These are phyloP conservation scores for Cryptoprocta ferox DNA, from an alignment of 2,797 vertebrate genomes.

Conservation along the genomic window DNA sequence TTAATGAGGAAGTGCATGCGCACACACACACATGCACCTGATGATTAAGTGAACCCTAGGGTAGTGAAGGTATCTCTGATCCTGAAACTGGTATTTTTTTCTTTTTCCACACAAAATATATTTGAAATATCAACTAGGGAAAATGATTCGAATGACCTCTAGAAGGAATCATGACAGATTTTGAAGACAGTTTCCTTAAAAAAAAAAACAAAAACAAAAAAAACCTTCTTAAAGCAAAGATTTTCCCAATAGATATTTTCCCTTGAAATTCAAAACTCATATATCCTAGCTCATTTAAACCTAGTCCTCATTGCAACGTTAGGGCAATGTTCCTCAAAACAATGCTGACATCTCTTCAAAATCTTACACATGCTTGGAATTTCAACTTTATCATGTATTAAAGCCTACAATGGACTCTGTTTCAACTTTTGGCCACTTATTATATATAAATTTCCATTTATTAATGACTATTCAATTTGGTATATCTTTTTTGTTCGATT, in stretches of 20 bases:
- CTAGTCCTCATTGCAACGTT: neutral
- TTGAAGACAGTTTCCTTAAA: constrained; percentile 72
- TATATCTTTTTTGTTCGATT: neutral
- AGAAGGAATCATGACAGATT: constrained; percentile 19
- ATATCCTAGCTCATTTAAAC: neutral
- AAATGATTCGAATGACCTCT: constrained; percentile 49
- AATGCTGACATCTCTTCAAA: constrained; percentile 43
- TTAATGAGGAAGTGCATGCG: neutral
- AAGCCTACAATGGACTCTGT: constrained; percentile 67
- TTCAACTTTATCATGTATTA: constrained; percentile 56
- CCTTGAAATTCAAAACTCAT: neutral
- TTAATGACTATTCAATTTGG: constrained; percentile 29
- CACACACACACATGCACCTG: neutral
- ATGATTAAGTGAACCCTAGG: neutral
- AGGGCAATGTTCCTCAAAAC: constrained; percentile 10
- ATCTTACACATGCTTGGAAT: constrained; percentile 65
- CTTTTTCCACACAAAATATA: constrained; percentile 19
- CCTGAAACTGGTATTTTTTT: constrained; percentile 6
- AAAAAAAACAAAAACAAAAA: neutral
- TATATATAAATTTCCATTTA: neutral
- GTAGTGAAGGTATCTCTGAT: neutral
- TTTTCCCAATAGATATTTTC: constrained; percentile 21
- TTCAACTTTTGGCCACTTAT: constrained; percentile 44
- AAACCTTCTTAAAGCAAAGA: constrained; percentile 3
- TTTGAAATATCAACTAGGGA: neutral